A percentile compares a stretch with the other conserved stretches of the same genome.
These are phyloP conservation scores for Mycteria americana DNA, from an alignment of 2,797 vertebrate genomes.

Conservation along the genomic window DNA sequence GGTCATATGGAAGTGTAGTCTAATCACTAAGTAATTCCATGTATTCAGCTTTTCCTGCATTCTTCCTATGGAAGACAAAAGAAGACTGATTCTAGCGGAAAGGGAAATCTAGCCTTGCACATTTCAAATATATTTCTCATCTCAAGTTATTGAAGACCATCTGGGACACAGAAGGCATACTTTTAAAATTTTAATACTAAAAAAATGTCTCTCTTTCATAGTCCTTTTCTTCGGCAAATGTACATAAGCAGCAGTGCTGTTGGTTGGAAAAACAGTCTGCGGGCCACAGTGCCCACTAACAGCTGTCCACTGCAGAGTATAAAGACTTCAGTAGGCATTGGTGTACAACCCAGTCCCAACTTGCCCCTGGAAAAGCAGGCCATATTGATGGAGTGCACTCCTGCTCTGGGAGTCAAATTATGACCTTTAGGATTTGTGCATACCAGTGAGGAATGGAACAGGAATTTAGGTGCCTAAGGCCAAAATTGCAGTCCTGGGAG, in stretches of 20 bases:
- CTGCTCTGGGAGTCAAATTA: not conserved
- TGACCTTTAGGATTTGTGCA: not conserved
- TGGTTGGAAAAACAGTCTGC: not conserved
- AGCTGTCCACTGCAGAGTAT: not conserved
- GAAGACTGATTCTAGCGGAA: not conserved
- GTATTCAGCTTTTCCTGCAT: slow-evolving; percentile 33
- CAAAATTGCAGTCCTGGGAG: not conserved
- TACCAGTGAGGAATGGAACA: not conserved
- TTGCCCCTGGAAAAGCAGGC: not conserved
- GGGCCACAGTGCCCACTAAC: not conserved
- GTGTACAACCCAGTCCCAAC: not conserved
- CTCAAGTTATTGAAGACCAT: not conserved
- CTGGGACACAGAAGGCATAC: not conserved
- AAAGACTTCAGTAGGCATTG: not conserved
- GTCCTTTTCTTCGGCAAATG: not conserved
- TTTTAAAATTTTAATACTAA: not conserved
- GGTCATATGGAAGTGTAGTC: not conserved
- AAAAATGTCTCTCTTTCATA: not conserved
- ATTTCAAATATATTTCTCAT: not conserved
- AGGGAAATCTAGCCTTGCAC: not conserved
- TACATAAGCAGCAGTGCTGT: not conserved
- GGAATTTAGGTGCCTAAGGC: not conserved
- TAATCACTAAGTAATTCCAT: slow-evolving; percentile 19
- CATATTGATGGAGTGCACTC: not conserved
- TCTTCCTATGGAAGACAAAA: slow-evolving; percentile 23